Conservation (phyloP, 1,140 invertebrate genomes). For the Bathynomus jamesi region DNA sequence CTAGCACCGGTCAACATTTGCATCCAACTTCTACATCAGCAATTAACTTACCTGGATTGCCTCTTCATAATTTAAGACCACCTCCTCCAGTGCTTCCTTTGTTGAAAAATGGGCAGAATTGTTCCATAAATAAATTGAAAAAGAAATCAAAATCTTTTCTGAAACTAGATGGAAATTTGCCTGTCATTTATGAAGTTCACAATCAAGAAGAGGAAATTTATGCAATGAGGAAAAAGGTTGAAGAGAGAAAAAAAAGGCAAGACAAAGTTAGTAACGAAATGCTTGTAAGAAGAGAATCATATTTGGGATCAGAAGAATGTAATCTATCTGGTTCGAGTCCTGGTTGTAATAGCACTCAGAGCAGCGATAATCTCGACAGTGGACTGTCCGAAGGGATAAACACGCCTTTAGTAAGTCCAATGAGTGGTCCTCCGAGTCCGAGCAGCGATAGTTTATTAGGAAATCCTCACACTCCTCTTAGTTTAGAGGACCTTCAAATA, state of each 20-base stretch:
- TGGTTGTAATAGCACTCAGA: slow-evolving; percentile 10
- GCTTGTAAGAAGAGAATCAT: not conserved
- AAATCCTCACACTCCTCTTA: slow-evolving; percentile 20
- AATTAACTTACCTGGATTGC: slow-evolving; percentile 1
- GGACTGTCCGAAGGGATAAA: slow-evolving; percentile 26
- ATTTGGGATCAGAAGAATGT: not conserved
- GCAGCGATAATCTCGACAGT: slow-evolving; percentile 29
- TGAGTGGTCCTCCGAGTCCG: slow-evolving; percentile 23
- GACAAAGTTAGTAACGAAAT: not conserved
- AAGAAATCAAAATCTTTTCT: slow-evolving; percentile 11
- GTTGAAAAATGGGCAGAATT: not conserved
- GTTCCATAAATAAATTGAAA: not conserved
- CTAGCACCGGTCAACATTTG: slow-evolving; percentile 25
- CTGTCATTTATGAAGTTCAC: slow-evolving; percentile 25
- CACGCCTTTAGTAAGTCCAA: slow-evolving; percentile 23
- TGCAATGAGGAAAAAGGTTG: slow-evolving; percentile 9
- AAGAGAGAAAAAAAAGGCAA: not conserved
- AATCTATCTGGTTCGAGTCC: slow-evolving; percentile 6
- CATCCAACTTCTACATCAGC: slow-evolving; percentile 18
- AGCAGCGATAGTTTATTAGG: slow-evolving; percentile 23
- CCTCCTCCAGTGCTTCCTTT: slow-evolving; percentile 13
- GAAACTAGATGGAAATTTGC: slow-evolving; percentile 16
- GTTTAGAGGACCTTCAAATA: slow-evolving; percentile 15
- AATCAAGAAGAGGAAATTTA: slow-evolving; percentile 18
- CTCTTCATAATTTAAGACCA: slow-evolving; percentile 19